phyloP scores from a whole-genome alignment of 2,113 vertebrate species.

The Tangachromis dhanisi region DNA sequence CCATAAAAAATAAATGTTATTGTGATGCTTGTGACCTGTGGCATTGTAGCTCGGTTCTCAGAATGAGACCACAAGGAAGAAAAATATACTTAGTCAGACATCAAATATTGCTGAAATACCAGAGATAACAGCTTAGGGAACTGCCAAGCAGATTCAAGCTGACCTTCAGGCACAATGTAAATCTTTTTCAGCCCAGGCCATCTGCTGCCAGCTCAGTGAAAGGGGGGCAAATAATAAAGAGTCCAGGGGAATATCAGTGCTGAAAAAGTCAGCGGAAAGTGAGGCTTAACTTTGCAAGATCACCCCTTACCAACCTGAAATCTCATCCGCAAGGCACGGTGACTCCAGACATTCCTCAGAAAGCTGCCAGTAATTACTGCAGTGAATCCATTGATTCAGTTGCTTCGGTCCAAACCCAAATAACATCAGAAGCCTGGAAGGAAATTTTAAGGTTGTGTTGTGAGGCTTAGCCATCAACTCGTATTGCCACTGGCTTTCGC shows the following conservation, averaged over 20 bases:
- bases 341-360: not conserved
- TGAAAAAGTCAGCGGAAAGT: not conserved
- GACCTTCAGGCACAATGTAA: not conserved
- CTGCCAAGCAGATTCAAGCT: not conserved
- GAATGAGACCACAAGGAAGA: not conserved
- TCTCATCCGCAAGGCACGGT: not conserved
- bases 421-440: not conserved
- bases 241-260: not conserved
- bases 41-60: not conserved
- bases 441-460: not conserved
- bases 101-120: constrained; percentile 17
- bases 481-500: not conserved
- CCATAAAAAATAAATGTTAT: not conserved
- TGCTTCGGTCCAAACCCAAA: not conserved
- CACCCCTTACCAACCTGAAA: not conserved
- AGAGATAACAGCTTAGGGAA: not conserved
- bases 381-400: not conserved
- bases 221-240: not conserved
- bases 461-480: not conserved
- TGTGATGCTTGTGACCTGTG: not conserved
- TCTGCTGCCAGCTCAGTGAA: not conserved
- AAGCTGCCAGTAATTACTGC: not conserved
- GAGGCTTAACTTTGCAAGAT: not conserved
- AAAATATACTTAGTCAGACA: not conserved
- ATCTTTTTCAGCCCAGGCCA: not conserved